Percentiles rank a stretch among this genome's conserved stretches.
Evolutionary conservation across 2,888 invertebrate genomes (phyloP).

Genomic region (Mimumesa dahlbomi): DNA sequence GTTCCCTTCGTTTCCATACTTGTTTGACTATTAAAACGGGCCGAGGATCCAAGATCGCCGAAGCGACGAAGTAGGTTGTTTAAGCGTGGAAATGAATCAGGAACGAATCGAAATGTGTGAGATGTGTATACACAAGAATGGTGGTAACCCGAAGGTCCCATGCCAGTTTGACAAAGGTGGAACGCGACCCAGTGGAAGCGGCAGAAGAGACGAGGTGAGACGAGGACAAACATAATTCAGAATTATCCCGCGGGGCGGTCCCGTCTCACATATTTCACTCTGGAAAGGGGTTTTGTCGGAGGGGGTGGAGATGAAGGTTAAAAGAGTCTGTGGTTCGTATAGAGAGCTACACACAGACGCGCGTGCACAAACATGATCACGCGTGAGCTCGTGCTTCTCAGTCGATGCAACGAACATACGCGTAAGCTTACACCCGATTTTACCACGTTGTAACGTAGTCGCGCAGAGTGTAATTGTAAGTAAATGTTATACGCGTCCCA

Average conservation of each 20-base stretch:
- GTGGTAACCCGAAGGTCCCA: slow-evolving; percentile 31
- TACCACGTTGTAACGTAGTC: not conserved
- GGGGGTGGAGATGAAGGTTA: slow-evolving; percentile 55
- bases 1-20: too few species aligned
- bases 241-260: slow-evolving; percentile 76
- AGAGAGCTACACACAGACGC: too few species aligned
- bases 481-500: too few species aligned
- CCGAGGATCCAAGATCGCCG: slow-evolving; percentile 54
- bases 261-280: slow-evolving; percentile 76
- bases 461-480: too few species aligned
- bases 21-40: slow-evolving; percentile 41
- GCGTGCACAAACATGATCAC: too few species aligned
- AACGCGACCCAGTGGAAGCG: slow-evolving; percentile 58
- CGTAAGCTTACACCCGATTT: slow-evolving; percentile 3
- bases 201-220: slow-evolving; percentile 70
- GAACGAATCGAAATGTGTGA: slow-evolving; percentile 55
- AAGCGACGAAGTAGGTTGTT: slow-evolving; percentile 26
- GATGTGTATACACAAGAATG: slow-evolving; percentile 52
- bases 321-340: slow-evolving; percentile 38
- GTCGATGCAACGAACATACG: slow-evolving; percentile 21
- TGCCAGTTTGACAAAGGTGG: slow-evolving; percentile 64
- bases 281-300: slow-evolving; percentile 69
- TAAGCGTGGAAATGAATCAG: slow-evolving; percentile 39
- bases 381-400: slow-evolving; percentile 48
- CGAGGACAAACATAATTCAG: slow-evolving; percentile 79